Conservation (phyloP, 2,888 invertebrate genomes). For the Andrena fulva region DNA sequence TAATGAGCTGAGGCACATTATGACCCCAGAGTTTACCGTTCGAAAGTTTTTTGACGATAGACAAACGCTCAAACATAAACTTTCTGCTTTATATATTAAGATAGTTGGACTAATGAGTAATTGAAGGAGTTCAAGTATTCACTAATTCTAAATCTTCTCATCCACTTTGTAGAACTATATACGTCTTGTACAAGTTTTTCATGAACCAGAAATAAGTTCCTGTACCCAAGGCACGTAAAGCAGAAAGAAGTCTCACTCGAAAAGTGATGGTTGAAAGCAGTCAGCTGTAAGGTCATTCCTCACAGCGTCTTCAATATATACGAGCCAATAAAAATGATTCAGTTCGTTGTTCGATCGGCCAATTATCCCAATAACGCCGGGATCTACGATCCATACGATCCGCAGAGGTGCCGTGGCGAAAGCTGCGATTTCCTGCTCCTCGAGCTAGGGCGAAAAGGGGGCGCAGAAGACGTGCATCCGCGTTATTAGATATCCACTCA, state of each 20-base stretch:
- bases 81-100: too few species aligned
- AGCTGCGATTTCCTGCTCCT: not conserved
- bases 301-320: not conserved
- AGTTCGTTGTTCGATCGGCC: conserved; percentile 17
- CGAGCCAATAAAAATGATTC: not conserved
- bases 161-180: too few species aligned
- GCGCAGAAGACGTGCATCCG: conserved; percentile 42
- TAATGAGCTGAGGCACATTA: too few species aligned
- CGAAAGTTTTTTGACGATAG: too few species aligned
- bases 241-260: not conserved
- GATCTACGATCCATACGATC: not conserved
- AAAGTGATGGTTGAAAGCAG: not conserved
- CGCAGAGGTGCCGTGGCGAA: not conserved
- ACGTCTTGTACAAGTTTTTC: too few species aligned
- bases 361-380: conserved; percentile 17
- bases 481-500: conserved; percentile 60
- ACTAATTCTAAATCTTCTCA: too few species aligned
- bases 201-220: too few species aligned
- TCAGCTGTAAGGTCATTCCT: not conserved
- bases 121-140: too few species aligned
- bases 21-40: too few species aligned
- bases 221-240: not conserved
- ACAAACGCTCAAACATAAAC: too few species aligned
- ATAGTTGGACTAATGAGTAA: too few species aligned
- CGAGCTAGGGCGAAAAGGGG: conserved; percentile 15